Evolutionary conservation across 2,888 invertebrate species (phyloP).

Genomic region (Drosophila tripunctata): DNA sequence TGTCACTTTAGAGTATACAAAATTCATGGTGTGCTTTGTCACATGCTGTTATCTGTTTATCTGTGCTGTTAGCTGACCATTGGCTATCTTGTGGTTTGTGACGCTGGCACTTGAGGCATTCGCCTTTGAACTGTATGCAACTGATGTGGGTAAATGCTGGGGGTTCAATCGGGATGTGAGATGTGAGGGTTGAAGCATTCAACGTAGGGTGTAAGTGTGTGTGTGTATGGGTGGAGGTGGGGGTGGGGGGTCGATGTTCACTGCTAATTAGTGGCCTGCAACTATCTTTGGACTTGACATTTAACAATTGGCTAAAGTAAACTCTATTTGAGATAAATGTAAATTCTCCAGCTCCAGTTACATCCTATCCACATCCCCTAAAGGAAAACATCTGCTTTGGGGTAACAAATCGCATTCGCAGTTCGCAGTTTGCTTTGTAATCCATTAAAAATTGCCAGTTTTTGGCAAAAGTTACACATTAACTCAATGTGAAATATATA

Average conservation of each 20-base stretch:
- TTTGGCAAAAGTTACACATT: neutral
- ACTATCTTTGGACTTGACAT: slow-evolving; percentile 38
- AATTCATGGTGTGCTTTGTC: slow-evolving; percentile 5
- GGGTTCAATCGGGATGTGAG: neutral
- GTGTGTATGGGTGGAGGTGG: neutral
- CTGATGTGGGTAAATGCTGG: slow-evolving; percentile 62
- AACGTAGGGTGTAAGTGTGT: neutral
- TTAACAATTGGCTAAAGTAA: slow-evolving; percentile 6
- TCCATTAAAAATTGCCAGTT: slow-evolving; percentile 73
- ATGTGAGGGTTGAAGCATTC: neutral
- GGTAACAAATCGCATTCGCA: slow-evolving; percentile 18
- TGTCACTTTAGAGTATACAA: slow-evolving; percentile 23
- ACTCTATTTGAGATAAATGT: neutral
- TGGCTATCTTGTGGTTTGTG: slow-evolving; percentile 59
- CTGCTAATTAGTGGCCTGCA: slow-evolving; percentile 54
- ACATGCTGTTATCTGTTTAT: slow-evolving; percentile 23
- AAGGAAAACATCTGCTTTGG: slow-evolving; percentile 10
- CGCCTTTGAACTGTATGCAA: slow-evolving; percentile 68
- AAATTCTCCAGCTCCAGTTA: too few relatives aligned
- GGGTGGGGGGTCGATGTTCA: neutral
- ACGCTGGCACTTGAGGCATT: slow-evolving; percentile 45
- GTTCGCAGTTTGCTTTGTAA: slow-evolving; percentile 57
- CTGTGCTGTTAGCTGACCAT: slow-evolving; percentile 54
- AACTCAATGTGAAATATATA: neutral
- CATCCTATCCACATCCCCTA: neutral